These are phyloP conservation scores for Ephialtes manifestator DNA, from an alignment of 2,888 invertebrate species.

Conservation along the genomic window DNA sequence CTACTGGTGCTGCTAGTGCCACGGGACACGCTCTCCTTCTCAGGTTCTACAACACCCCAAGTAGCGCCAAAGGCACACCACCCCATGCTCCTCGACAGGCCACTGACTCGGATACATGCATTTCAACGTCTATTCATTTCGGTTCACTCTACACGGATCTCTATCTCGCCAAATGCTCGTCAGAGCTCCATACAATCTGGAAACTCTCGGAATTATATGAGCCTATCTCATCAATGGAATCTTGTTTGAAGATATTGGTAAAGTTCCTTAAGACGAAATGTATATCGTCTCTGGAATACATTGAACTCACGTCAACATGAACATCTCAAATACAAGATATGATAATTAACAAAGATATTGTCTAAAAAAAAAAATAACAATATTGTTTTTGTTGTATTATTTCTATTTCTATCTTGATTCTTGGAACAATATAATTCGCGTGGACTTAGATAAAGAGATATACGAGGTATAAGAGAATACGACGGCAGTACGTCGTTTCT, in stretches of 20 bases:
- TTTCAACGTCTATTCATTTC: slow-evolving; percentile 60
- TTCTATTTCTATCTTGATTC: too few species aligned
- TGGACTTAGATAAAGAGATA: too few species aligned
- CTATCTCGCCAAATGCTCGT: slow-evolving; percentile 43
- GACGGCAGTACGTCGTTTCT: too few species aligned
- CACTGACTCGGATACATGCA: slow-evolving; percentile 53
- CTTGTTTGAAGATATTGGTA: slow-evolving; percentile 2
- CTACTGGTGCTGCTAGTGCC: slow-evolving; percentile 19
- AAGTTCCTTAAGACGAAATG: background rate
- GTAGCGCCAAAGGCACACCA: slow-evolving; percentile 35
- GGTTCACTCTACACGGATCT: slow-evolving; percentile 32
- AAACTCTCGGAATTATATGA: slow-evolving; percentile 33
- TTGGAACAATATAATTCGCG: too few species aligned
- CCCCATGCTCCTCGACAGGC: slow-evolving; percentile 18
- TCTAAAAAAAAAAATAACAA: too few species aligned
- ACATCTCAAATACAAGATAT: background rate
- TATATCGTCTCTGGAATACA: background rate
- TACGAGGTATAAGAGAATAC: too few species aligned
- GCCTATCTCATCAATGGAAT: slow-evolving; percentile 41
- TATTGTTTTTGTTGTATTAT: too few species aligned
- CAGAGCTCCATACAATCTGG: slow-evolving; percentile 25
- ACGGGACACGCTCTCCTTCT: slow-evolving; percentile 77
- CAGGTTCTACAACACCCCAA: slow-evolving; percentile 45
- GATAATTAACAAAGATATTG: too few species aligned
- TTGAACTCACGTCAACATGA: background rate